These are phyloP conservation scores for Heliconius nattereri DNA, from an alignment of 1,140 invertebrate species.

Conservation along the genomic window DNA sequence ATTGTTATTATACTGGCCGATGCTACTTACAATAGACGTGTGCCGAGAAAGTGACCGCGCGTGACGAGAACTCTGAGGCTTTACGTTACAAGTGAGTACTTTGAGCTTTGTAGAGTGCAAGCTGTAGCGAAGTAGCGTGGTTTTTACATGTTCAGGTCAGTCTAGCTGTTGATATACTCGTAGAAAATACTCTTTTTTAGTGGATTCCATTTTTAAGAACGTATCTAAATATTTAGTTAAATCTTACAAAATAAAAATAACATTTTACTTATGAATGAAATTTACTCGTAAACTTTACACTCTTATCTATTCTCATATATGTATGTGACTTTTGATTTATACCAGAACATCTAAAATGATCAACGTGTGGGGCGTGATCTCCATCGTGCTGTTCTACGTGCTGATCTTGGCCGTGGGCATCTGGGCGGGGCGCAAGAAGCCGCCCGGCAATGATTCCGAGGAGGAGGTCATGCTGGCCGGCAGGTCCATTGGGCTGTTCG, in stretches of 20 bases:
- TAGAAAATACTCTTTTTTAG: too few relatives aligned
- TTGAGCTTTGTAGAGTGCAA: background rate
- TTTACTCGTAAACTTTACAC: background rate
- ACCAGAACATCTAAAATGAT: slow-evolving; percentile 85
- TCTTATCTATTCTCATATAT: background rate
- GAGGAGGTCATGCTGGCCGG: slow-evolving; percentile 99
- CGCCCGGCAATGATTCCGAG: slow-evolving; percentile 90
- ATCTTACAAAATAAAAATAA: too few relatives aligned
- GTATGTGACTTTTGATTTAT: slow-evolving; percentile 5
- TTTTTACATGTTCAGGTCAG: background rate
- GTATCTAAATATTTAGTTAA: too few relatives aligned
- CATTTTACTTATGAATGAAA: too few relatives aligned
- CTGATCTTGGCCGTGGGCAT: slow-evolving; percentile 96
- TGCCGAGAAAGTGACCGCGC: slow-evolving; percentile 24
- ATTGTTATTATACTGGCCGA: slow-evolving; percentile 43
- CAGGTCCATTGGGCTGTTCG: slow-evolving; percentile 96
- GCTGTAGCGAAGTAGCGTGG: background rate
- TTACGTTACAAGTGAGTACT: slow-evolving; percentile 41
- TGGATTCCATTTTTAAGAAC: too few relatives aligned
- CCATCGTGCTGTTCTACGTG: slow-evolving; percentile 96
- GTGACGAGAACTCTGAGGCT: slow-evolving; percentile 23
- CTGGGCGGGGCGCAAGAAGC: slow-evolving; percentile 96
- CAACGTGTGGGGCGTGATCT: slow-evolving; percentile 94
- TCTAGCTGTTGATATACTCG: background rate
- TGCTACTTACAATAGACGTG: slow-evolving; percentile 40